phyloP scores from a whole-genome alignment of 2,113 vertebrate genomes.

The Saguinus imperator region DNA sequence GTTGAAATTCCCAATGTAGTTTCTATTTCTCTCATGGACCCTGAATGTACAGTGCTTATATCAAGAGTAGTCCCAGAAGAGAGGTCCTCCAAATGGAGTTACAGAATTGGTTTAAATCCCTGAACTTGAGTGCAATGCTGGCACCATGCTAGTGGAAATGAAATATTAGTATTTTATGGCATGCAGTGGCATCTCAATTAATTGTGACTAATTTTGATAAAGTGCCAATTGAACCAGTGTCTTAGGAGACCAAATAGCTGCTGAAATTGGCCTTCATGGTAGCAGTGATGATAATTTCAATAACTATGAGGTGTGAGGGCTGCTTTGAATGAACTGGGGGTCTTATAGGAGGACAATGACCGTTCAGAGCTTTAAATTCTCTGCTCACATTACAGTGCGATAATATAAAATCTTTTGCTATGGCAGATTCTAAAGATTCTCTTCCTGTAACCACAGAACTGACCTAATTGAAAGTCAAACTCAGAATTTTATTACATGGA shows the following conservation, averaged over 20 bases:
- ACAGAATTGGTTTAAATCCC: background rate
- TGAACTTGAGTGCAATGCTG: background rate
- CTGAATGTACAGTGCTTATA: background rate
- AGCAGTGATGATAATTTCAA: background rate
- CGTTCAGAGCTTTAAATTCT: background rate
- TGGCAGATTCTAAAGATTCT: background rate
- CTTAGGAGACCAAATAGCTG: background rate
- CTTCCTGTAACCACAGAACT: background rate
- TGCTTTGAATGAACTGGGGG: background rate
- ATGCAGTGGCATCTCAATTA: background rate
- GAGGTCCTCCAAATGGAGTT: background rate
- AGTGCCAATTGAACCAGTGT: background rate
- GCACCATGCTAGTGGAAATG: background rate
- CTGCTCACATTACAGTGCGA: background rate
- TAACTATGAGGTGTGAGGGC: background rate
- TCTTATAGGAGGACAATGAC: background rate
- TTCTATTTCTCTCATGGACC: background rate
- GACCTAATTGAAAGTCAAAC: conserved; percentile 17
- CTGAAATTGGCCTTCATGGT: background rate
- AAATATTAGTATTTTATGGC: background rate
- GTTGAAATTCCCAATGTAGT: background rate
- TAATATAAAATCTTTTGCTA: background rate
- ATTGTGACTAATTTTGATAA: background rate
- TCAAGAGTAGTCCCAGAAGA: background rate
- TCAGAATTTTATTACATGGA: background rate